Conservation (phyloP, 2,113 vertebrate species). For the Ceyx margarethae region DNA sequence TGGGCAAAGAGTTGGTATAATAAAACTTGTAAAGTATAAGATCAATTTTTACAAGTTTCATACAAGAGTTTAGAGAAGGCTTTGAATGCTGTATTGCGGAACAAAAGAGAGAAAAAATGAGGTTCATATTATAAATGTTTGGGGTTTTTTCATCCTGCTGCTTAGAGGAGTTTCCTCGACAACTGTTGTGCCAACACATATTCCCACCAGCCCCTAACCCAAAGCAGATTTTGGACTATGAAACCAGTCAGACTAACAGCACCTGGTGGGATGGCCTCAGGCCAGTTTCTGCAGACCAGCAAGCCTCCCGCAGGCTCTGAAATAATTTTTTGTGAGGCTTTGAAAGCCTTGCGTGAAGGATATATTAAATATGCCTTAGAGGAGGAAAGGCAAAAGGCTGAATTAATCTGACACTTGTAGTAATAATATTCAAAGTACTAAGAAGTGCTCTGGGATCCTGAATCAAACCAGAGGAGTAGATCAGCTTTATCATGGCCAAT, state of each 20-base stretch:
- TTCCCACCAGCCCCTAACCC: neutral
- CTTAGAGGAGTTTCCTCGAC: neutral
- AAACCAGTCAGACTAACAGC: neutral
- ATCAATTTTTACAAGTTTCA: neutral
- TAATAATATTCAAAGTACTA: neutral
- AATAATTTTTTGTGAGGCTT: constrained; percentile 15
- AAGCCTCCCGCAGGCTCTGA: neutral
- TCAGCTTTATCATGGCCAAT: neutral
- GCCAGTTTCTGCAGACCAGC: neutral
- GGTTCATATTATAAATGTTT: neutral
- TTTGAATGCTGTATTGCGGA: neutral
- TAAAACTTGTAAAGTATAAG: neutral
- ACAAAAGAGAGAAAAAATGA: neutral
- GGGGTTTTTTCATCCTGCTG: neutral
- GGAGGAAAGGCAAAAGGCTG: neutral
- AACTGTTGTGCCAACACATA: neutral
- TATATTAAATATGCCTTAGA: neutral
- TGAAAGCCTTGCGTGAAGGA: neutral
- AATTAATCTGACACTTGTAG: neutral
- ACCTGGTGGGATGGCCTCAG: neutral
- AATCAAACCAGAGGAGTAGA: neutral
- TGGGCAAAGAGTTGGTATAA: neutral
- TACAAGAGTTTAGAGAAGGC: neutral
- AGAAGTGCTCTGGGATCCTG: neutral
- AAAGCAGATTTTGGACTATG: neutral